Evolutionary conservation across 2,888 invertebrate species (phyloP), one percentile per base, ranked within the genome.

Genomic region (Netelia melanura): DNA sequence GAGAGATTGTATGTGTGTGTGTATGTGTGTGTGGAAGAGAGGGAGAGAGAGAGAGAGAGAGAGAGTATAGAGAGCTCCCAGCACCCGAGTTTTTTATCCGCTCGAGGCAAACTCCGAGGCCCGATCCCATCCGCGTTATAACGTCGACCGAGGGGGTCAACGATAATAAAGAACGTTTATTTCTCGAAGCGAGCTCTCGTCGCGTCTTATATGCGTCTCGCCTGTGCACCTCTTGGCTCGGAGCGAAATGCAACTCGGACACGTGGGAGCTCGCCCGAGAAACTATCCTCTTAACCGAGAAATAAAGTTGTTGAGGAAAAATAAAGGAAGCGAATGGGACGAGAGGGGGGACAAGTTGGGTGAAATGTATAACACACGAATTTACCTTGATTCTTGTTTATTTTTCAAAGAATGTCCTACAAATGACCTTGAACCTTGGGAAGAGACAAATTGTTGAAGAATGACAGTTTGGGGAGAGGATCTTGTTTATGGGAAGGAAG

Each of bases 91-190:
- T 82, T 82, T 82, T 64, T 64, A 77, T 80, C 67, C 79, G 76
- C 85, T 85, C 82, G 85, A 83, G 85, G 85, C 85, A 62, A 85
- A 85, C 79, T 76, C 85, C 85, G 82, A 83, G 82, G 44, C 76
- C 76, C 85, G 85, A 82, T 75, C 81, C 85, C 85, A 82, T 83
- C 79, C 82, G 76, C 82, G 83, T 80, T n/a, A 81, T 72, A 85
- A 83, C 85, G 83, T 82, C 82, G 85, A 83, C 85, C 85, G 85
- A 80, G 82, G 70, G 85, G 85, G 85, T 85, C 83, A 85, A 85
- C 82, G 85, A 85, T 85, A 85, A 85, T 85, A 85, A 85, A 85
- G 85, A 85, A 85, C 85, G 85, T 85, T 85, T 85, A 85, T 85
- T 85, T 85, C 85, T 85, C 85, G 82, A 76, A 80, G 85, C 82